Evolutionary conservation across 2,113 vertebrate genomes (phyloP), one percentile per base, ranked within the genome.

Genomic region (Corynorhinus townsendii): DNA sequence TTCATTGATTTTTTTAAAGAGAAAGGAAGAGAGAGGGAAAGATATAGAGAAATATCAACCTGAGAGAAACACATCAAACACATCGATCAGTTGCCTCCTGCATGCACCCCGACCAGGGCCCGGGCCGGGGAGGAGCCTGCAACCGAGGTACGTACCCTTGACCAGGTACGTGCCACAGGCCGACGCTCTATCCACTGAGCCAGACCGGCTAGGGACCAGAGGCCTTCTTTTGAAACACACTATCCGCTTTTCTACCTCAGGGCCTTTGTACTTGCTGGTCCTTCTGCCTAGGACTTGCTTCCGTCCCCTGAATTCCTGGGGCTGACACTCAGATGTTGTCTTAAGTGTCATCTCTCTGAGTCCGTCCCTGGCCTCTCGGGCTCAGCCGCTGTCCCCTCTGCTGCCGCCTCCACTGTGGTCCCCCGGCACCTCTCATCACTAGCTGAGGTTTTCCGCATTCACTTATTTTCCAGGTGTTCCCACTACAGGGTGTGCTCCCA

Each of bases 401-500:
- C 16, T 1, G 7, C 16, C 3, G 5, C 52, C 87, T 38, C 8
- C 47, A 4, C 0, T 19, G 5, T 11, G n/a, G 47, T 20, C 43
- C 28, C 40, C 47, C 5, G 49, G 49, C 12, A 3, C 26, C 45
- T 66, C 64, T 56, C 45, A 28, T 24, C 33, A 30, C 16, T 5
- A 81, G 30, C 75, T 81, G 40, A 24, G 28, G 11, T 1, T 38
- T 40, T 17, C 69, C 75, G 30, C 26, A 2, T 1, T 26, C 22
- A 8, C 68, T 79, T 45, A 4, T 28, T 38, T 69, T 64, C 19
- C 86, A 24, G 12, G 35, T n/a, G 33, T 40, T 38, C 82, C 52
- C 64, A 26, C 8, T 0, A n/a, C 11, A 20, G 11, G 0, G 2
- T 0, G 4, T 3, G 2, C 2, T 38, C 19, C 43, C 64, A 12